Conservation (phyloP, 2,113 vertebrate species). For the Dromaius novaehollandiae region DNA sequence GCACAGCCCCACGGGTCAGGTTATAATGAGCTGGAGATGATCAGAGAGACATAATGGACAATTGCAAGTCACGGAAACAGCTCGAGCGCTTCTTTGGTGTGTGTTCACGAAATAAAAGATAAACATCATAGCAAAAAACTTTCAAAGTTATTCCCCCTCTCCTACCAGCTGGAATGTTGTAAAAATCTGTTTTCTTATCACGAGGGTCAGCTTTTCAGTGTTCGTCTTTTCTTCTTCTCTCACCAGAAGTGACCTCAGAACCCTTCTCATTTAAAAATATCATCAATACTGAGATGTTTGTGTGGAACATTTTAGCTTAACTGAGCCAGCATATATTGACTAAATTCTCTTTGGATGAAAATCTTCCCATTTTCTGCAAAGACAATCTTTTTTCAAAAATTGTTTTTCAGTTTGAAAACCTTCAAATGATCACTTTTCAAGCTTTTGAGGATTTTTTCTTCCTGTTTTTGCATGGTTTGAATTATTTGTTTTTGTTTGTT, state of each 20-base stretch:
- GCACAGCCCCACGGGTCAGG: slow-evolving; percentile 21
- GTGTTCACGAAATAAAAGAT: not conserved
- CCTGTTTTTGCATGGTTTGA: not conserved
- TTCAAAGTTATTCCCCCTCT: not conserved
- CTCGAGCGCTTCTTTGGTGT: not conserved
- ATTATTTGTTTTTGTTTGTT: not conserved
- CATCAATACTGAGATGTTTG: not conserved
- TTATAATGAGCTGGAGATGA: slow-evolving; percentile 51
- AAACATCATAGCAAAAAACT: not conserved
- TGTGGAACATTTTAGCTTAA: not conserved
- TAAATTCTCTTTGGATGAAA: not conserved
- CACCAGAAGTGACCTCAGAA: not conserved
- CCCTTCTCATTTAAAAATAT: not conserved
- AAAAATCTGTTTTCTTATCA: not conserved
- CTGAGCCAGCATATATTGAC: not conserved
- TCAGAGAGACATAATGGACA: slow-evolving; percentile 36
- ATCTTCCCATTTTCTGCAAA: not conserved
- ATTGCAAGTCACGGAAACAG: not conserved
- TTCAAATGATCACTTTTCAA: not conserved
- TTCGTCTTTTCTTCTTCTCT: not conserved
- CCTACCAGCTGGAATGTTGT: not conserved
- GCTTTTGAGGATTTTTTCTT: not conserved
- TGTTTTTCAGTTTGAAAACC: not conserved
- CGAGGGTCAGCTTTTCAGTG: not conserved
- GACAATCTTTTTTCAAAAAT: not conserved